These are phyloP conservation scores for Palythoa grandis DNA, from an alignment of 92 coral and sea anemone species.

Conservation along the genomic window DNA sequence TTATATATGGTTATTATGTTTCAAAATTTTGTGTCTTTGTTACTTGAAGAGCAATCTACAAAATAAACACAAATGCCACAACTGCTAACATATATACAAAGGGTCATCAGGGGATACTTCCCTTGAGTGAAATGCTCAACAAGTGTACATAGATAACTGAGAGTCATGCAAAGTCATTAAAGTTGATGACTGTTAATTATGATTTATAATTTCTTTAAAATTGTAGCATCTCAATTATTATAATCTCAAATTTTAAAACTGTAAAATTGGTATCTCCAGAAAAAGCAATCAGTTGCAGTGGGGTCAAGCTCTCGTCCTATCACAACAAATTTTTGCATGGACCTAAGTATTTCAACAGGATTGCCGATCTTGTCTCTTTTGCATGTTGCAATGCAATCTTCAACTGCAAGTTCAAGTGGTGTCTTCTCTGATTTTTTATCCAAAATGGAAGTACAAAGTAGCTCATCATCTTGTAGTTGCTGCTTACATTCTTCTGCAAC, in stretches of 20 bases:
- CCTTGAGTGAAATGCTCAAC: background rate
- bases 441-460: conserved; percentile 2
- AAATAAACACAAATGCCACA: conserved; percentile 2
- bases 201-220: background rate
- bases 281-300: background rate
- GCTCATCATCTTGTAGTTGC: background rate
- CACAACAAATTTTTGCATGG: conserved; percentile 39
- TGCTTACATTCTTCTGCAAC: background rate
- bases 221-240: background rate
- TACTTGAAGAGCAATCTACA: no score
- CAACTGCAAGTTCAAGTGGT: conserved; percentile 20
- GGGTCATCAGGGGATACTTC: background rate
- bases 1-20: no score
- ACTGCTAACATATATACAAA: background rate
- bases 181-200: conserved; percentile 4
- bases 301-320: conserved; percentile 37
- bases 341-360: conserved; percentile 42
- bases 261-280: background rate
- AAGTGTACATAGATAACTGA: background rate
- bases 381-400: conserved; percentile 44
- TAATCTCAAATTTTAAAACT: background rate
- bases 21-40: no score
- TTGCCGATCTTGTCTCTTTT: conserved; percentile 32
- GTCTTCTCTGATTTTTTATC: background rate
- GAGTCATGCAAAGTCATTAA: background rate